phyloP scores from a whole-genome alignment of 2,113 vertebrate genomes.

The Carassius carassius region DNA sequence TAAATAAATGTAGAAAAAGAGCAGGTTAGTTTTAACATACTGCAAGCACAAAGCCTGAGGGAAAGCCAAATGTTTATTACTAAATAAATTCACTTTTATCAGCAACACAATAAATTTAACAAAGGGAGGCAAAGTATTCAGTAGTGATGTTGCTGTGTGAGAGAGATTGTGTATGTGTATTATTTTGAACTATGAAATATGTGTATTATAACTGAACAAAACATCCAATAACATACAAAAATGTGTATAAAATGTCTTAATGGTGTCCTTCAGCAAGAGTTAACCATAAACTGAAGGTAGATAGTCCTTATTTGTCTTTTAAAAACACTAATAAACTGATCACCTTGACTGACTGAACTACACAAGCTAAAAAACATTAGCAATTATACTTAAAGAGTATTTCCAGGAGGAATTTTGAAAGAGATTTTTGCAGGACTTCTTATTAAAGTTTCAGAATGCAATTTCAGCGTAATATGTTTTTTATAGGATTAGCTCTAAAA shows the following conservation, averaged over 20 bases:
- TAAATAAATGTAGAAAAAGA: background rate
- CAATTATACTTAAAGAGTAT: background rate
- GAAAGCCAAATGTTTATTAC: background rate
- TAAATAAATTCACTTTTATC: constrained; percentile 1
- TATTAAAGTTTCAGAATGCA: constrained; percentile 7
- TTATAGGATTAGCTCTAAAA: constrained; percentile 9
- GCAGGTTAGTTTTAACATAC: background rate
- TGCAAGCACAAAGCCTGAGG: background rate
- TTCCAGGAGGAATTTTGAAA: background rate
- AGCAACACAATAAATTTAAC: background rate
- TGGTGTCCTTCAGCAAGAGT: background rate
- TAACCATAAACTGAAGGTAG: background rate
- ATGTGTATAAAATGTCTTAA: background rate
- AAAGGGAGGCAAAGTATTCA: background rate
- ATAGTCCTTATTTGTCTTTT: background rate
- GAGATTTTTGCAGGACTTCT: background rate
- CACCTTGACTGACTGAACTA: background rate
- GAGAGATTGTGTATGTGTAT: background rate
- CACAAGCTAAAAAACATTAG: background rate
- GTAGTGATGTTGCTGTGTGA: background rate
- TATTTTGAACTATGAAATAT: too few relatives aligned
- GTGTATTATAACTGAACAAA: background rate
- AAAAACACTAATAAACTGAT: background rate
- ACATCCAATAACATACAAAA: background rate
- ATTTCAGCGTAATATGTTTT: background rate